A percentile compares a stretch with the other conserved stretches of the same genome.
Conservation (phyloP, 2,113 vertebrate genomes). For the Crypturellus undulatus region DNA sequence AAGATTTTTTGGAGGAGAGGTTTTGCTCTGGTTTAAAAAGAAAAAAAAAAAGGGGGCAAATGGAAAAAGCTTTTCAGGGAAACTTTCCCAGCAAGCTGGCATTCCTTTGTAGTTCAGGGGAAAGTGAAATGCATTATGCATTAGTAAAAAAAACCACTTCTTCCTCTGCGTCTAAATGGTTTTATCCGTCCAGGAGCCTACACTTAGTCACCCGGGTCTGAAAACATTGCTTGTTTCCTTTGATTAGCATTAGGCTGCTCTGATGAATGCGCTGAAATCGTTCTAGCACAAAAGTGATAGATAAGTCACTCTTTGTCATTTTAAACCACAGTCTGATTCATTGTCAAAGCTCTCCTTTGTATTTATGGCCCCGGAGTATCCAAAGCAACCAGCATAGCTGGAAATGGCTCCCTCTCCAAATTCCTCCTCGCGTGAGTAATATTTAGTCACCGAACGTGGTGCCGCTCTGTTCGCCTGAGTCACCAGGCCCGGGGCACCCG, state of each 20-base stretch:
- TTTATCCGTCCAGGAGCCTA: constrained; percentile 31
- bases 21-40: neutral
- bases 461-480: constrained; percentile 38
- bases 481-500: neutral
- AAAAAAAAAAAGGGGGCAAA: neutral
- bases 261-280: constrained; percentile 6
- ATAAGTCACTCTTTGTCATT: constrained; percentile 51
- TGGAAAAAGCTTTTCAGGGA: neutral
- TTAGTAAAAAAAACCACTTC: neutral
- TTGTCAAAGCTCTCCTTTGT: constrained; percentile 65
- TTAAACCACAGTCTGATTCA: constrained; percentile 36
- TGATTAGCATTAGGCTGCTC: constrained; percentile 36
- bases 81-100: neutral
- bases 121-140: neutral
- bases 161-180: neutral
- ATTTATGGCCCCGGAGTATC: constrained; percentile 36
- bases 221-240: constrained; percentile 12
- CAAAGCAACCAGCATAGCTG: neutral
- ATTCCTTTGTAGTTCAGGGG: neutral
- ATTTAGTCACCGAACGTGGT: constrained; percentile 40
- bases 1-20: no score
- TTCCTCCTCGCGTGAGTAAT: constrained; percentile 59
- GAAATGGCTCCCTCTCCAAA: neutral
- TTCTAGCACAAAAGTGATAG: constrained; percentile 8
- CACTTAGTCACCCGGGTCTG: constrained; percentile 8